Percentiles rank a stretch among this genome's conserved stretches.
Conservation (phyloP, 2,113 vertebrate species). For the Caranx ignobilis region DNA sequence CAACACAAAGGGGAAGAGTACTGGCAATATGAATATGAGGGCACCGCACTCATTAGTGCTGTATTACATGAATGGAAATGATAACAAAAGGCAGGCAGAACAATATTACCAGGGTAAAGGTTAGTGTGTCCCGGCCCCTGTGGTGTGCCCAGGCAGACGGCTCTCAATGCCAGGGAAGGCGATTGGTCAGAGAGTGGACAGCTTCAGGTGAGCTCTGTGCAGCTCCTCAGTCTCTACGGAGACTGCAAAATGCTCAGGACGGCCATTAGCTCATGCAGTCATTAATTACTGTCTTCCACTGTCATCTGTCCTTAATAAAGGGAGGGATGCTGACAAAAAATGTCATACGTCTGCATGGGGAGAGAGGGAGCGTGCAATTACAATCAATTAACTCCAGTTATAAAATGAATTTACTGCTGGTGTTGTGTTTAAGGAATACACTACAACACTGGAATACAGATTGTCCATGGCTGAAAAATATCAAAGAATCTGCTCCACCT, state of each 20-base stretch:
- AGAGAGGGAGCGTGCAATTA: constrained; percentile 45
- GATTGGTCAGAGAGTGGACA: constrained; percentile 73
- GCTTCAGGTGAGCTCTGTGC: constrained; percentile 68
- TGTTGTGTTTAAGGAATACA: constrained; percentile 39
- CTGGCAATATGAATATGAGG: constrained; percentile 25
- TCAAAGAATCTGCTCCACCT: background rate
- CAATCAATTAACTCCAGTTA: constrained; percentile 45
- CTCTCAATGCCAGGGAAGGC: constrained; percentile 49
- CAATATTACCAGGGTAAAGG: constrained; percentile 74
- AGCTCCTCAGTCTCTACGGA: constrained; percentile 66
- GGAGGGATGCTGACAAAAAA: constrained; percentile 50
- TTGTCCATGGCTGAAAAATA: constrained; percentile 13
- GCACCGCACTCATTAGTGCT: constrained; percentile 41
- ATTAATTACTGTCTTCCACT: constrained; percentile 74
- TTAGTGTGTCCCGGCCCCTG: constrained; percentile 69
- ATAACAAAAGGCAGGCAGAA: constrained; percentile 67
- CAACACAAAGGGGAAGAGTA: constrained; percentile 31
- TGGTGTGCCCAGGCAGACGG: constrained; percentile 59
- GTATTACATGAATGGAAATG: constrained; percentile 45
- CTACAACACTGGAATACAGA: constrained; percentile 1
- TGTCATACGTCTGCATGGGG: constrained; percentile 35
- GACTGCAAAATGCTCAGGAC: constrained; percentile 64
- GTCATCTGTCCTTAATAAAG: constrained; percentile 71
- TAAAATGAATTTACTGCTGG: constrained; percentile 23
- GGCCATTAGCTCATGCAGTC: constrained; percentile 67